Percentiles rank a stretch among this genome's conserved stretches.
Conservation (phyloP, 2,888 invertebrate species). For the Thymelicus acteon region DNA sequence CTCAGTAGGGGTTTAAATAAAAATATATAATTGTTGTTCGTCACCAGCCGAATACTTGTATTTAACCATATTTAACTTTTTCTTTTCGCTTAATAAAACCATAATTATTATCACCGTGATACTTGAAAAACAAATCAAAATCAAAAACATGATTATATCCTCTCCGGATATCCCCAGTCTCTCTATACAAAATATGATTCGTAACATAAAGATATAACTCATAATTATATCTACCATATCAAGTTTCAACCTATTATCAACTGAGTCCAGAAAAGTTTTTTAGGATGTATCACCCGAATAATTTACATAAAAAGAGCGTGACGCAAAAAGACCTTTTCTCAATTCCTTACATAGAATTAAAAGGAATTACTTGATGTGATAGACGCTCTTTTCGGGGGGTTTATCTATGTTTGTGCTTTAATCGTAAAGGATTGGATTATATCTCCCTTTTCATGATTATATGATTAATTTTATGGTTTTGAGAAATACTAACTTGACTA, state of each 20-base stretch:
- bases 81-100: no score
- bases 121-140: no score
- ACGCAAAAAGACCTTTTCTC: conserved; percentile 12
- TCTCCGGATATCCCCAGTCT: no score
- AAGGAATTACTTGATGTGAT: conserved; percentile 21
- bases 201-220: neutral
- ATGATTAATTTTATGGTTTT: neutral
- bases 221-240: neutral
- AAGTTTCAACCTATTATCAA: neutral
- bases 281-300: conserved; percentile 30
- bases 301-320: conserved; percentile 30
- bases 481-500: no score
- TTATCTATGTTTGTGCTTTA: neutral
- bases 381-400: conserved; percentile 1
- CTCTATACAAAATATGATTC: no score
- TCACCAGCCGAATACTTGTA: no score
- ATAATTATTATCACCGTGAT: no score
- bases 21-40: no score
- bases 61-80: no score
- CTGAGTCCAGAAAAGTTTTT: conserved; percentile 25
- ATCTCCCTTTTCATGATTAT: neutral
- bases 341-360: conserved; percentile 23
- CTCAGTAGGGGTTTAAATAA: no score
- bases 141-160: no score
- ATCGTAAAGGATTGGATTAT: conserved; percentile 1